A percentile compares a stretch with the other conserved stretches of the same genome.
phyloP scores from a whole-genome alignment of 2,888 invertebrate genomes.

The Zygaena filipendulae region DNA sequence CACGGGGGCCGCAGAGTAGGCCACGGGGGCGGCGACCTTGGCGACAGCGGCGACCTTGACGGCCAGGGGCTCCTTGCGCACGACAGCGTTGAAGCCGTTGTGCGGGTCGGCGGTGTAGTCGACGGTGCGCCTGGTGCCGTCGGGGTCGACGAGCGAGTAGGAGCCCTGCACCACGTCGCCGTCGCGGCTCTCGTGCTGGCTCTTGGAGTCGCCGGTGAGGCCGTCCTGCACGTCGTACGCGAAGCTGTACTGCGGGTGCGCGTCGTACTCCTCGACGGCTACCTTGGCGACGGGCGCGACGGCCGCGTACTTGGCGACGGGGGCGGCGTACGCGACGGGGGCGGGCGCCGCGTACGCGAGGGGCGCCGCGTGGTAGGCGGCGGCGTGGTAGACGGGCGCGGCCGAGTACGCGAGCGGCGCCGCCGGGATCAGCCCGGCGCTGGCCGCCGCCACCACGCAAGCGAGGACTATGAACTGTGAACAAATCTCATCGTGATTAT shows the following conservation, averaged over 20 bases:
- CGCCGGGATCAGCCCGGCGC: slow-evolving; percentile 32
- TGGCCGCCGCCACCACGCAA: slow-evolving; percentile 31
- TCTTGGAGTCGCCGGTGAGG: slow-evolving; percentile 57
- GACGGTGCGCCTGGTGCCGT: slow-evolving; percentile 66
- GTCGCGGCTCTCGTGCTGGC: slow-evolving; percentile 52
- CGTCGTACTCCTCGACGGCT: slow-evolving; percentile 37
- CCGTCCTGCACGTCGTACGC: slow-evolving; percentile 68
- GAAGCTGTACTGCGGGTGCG: slow-evolving; percentile 60
- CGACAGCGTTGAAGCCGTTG: slow-evolving; percentile 69
- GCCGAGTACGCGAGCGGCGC: slow-evolving; percentile 21
- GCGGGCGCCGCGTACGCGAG: slow-evolving; percentile 23
- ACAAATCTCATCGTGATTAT: no score
- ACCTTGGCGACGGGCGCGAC: slow-evolving; percentile 27
- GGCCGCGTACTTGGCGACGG: slow-evolving; percentile 24
- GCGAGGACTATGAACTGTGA: slow-evolving; percentile 33
- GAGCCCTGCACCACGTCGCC: slow-evolving; percentile 59
- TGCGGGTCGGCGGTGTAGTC: slow-evolving; percentile 57
- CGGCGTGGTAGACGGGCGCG: slow-evolving; percentile 16
- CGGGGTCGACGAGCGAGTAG: slow-evolving; percentile 65
- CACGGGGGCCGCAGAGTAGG: slow-evolving; percentile 32
- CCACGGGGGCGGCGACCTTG: slow-evolving; percentile 43
- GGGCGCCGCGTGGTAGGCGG: slow-evolving; percentile 23
- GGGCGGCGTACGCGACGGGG: slow-evolving; percentile 23
- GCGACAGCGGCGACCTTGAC: slow-evolving; percentile 30
- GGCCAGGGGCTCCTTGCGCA: slow-evolving; percentile 47